Evolutionary conservation across 2,113 vertebrate species (phyloP).

Genomic region (Melanotaenia duboulayi): DNA sequence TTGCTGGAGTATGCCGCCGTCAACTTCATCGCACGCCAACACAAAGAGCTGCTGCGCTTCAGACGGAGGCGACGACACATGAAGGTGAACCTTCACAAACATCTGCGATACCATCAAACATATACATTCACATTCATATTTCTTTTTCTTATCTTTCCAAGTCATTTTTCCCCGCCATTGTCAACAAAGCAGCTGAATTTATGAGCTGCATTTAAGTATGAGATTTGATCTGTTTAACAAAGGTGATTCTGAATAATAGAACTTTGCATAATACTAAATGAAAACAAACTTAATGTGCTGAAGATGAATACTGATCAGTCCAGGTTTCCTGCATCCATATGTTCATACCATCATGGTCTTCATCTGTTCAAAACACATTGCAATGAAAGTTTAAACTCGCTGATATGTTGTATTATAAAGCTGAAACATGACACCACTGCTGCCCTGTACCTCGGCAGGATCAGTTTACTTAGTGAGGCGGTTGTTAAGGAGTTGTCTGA

Average conservation of each 20-base stretch:
- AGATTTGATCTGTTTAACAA: background rate
- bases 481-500: background rate
- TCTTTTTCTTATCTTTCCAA: background rate
- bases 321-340: background rate
- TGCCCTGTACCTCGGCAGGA: background rate
- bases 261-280: background rate
- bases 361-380: background rate
- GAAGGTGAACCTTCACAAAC: conserved; percentile 85
- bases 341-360: background rate
- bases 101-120: background rate
- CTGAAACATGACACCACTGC: no score
- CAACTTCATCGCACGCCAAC: conserved; percentile 98
- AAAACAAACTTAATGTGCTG: background rate
- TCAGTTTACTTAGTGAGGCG: background rate
- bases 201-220: background rate
- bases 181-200: background rate
- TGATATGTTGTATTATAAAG: background rate
- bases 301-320: background rate
- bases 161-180: background rate
- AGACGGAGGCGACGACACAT: conserved; percentile 94
- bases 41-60: conserved; percentile 99
- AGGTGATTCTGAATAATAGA: conserved; percentile 14
- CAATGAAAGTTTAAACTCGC: background rate
- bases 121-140: background rate
- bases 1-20: conserved; percentile 96